Percentiles rank a stretch among this genome's conserved stretches.
Evolutionary conservation across 2,888 invertebrate species (phyloP).

Genomic region (Lasioglossum pauxillum): DNA sequence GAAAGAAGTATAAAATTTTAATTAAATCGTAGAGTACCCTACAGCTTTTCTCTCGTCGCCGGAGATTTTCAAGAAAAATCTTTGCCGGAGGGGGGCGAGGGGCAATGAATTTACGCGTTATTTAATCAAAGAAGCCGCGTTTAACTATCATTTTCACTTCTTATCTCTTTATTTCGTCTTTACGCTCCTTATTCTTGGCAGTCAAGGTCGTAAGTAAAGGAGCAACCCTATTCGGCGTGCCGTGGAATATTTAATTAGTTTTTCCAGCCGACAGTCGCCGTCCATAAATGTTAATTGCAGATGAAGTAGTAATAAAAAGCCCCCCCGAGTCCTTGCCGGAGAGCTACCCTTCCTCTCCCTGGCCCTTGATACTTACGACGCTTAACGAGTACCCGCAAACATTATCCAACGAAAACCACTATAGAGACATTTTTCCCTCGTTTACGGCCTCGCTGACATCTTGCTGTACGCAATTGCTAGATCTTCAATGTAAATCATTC

Average conservation of each 20-base stretch:
- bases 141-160: constrained; percentile 41
- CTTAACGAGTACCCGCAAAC: constrained; percentile 77
- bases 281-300: constrained; percentile 85
- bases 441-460: constrained; percentile 64
- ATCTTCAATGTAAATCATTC: constrained; percentile 54
- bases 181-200: constrained; percentile 55
- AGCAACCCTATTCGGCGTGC: constrained; percentile 58
- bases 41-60: background rate
- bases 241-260: constrained; percentile 84
- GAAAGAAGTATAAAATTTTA: background rate
- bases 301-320: constrained; percentile 84
- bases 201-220: constrained; percentile 60
- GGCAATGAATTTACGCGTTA: constrained; percentile 10
- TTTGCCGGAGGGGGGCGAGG: background rate
- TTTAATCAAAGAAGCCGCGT: constrained; percentile 22
- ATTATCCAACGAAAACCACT: constrained; percentile 61
- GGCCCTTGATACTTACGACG: constrained; percentile 74
- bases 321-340: constrained; percentile 56
- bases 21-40: background rate
- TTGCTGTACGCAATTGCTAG: constrained; percentile 49
- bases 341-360: constrained; percentile 50
- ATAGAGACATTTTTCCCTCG: constrained; percentile 73
- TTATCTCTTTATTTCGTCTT: constrained; percentile 59
- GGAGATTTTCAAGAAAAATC: background rate
- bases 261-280: constrained; percentile 77